phyloP scores from a whole-genome alignment of 2,113 vertebrate species.

The Pitta sordida region DNA sequence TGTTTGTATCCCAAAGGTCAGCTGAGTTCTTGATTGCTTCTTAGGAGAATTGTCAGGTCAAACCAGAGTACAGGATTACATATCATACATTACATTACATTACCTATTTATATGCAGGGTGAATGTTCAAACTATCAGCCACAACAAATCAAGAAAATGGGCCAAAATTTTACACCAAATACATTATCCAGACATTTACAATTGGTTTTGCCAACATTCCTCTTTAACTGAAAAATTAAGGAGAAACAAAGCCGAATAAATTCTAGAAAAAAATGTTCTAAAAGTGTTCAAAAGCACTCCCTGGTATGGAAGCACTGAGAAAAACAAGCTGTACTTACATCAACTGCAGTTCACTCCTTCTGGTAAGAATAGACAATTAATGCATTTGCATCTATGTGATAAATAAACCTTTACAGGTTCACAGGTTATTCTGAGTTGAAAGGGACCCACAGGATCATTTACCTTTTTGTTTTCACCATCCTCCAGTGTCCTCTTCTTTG shows the following conservation, averaged over 20 bases:
- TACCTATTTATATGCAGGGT: neutral
- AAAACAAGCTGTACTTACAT: neutral
- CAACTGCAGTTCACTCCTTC: neutral
- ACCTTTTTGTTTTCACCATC: neutral
- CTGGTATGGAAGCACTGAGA: neutral
- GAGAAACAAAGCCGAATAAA: neutral
- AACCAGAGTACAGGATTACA: neutral
- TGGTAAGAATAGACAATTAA: neutral
- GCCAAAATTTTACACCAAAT: neutral
- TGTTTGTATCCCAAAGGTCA: neutral
- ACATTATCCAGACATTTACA: neutral
- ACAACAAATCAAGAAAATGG: neutral
- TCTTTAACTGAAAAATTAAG: neutral
- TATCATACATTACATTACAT: neutral
- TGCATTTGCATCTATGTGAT: neutral
- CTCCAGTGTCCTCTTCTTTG: neutral
- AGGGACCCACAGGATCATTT: no score
- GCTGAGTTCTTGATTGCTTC: neutral
- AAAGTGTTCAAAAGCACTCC: neutral
- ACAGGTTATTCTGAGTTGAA: no score
- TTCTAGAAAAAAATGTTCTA: neutral
- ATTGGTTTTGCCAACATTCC: neutral
- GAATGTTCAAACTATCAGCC: neutral
- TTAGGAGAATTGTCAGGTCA: neutral
- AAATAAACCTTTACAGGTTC: neutral